Conservation (phyloP, 2,888 invertebrate genomes). For the Cephus nigrinus region DNA sequence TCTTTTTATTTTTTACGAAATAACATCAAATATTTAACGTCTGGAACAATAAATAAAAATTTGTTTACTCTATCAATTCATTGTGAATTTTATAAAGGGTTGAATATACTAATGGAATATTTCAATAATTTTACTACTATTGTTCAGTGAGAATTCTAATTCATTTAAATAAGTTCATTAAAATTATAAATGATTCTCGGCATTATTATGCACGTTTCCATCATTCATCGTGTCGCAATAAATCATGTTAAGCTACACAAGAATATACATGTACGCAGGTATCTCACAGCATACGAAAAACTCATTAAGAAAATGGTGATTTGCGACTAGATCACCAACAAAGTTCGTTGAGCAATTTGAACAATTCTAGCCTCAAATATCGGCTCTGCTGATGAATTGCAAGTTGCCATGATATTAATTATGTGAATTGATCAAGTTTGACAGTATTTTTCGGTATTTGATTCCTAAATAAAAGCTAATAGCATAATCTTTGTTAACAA, state of each 20-base stretch:
- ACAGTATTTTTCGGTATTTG: neutral
- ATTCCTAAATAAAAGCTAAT: neutral
- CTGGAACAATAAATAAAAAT: slow-evolving; percentile 51
- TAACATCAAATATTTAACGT: slow-evolving; percentile 39
- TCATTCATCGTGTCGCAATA: neutral
- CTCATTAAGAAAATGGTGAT: too few relatives aligned
- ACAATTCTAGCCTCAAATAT: too few relatives aligned
- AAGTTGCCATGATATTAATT: neutral
- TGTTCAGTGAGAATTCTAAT: neutral
- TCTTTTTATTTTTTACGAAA: slow-evolving; percentile 31
- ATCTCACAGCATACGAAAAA: too few relatives aligned
- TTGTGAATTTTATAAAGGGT: slow-evolving; percentile 43
- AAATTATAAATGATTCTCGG: neutral
- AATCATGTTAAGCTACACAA: neutral
- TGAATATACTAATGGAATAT: slow-evolving; percentile 23
- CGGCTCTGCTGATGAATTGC: too few relatives aligned
- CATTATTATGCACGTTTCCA: neutral
- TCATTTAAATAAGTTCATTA: neutral
- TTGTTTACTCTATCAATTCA: slow-evolving; percentile 36
- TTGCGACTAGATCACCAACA: too few relatives aligned
- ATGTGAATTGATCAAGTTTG: neutral
- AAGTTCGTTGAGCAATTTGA: too few relatives aligned
- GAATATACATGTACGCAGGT: too few relatives aligned
- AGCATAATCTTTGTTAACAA: neutral
- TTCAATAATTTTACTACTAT: neutral